Evolutionary conservation across 2,113 vertebrate genomes (phyloP).

Genomic region (Cisticola juncidis): DNA sequence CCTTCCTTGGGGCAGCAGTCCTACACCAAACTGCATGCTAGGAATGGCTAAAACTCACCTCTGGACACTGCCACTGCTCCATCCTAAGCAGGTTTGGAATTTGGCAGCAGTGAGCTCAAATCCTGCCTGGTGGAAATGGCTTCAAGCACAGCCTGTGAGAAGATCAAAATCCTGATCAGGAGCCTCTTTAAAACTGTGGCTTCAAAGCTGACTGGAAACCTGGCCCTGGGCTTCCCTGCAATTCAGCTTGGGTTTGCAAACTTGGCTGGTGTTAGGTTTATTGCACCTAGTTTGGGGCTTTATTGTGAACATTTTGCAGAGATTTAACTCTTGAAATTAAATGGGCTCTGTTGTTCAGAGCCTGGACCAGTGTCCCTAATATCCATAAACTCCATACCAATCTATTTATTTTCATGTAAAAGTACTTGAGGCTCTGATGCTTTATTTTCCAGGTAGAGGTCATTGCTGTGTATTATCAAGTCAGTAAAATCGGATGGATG

Average conservation of each 20-base stretch:
- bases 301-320: constrained; percentile 41
- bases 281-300: constrained; percentile 64
- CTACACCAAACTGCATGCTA: rapidly evolving
- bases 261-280: constrained; percentile 37
- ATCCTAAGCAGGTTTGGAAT: neutral
- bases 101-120: neutral
- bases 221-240: constrained; percentile 42
- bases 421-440: neutral
- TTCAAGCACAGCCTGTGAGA: neutral
- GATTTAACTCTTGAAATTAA: constrained; percentile 40
- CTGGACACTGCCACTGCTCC: neutral
- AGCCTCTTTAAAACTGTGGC: constrained; percentile 36
- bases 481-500: neutral
- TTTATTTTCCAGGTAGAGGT: neutral
- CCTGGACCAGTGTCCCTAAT: neutral
- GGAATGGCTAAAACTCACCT: neutral
- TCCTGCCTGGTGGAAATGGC: neutral
- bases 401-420: neutral
- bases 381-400: neutral
- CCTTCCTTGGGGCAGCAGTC: neutral
- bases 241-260: constrained; percentile 29
- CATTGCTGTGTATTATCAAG: neutral
- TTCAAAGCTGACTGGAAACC: constrained; percentile 60
- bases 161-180: constrained; percentile 36
- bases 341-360: constrained; percentile 17